phyloP scores from a whole-genome alignment of 1,140 invertebrate genomes.

The Nephila pilipes region DNA sequence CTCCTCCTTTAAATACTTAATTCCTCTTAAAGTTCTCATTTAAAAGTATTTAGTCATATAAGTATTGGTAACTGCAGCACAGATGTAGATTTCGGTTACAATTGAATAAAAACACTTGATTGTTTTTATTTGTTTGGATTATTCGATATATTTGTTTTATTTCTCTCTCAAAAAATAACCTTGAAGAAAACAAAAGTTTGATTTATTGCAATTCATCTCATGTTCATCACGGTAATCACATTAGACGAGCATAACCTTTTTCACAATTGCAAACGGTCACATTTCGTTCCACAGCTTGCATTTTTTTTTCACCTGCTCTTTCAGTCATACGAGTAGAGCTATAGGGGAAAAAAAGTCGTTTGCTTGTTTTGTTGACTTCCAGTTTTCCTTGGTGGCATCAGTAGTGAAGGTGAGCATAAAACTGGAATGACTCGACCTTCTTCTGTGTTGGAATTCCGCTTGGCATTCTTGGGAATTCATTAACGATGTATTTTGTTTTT shows the following conservation, averaged over 20 bases:
- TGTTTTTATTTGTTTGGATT: no score
- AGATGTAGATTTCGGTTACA: no score
- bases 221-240: neutral
- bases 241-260: neutral
- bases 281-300: slow-evolving; percentile 19
- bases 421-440: slow-evolving; percentile 57
- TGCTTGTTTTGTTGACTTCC: slow-evolving; percentile 19
- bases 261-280: slow-evolving; percentile 1
- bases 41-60: no score
- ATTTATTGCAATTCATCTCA: neutral
- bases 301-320: neutral
- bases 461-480: slow-evolving; percentile 43
- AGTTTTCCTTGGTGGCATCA: slow-evolving; percentile 5
- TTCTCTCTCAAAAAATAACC: neutral
- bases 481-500: slow-evolving; percentile 19
- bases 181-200: neutral
- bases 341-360: neutral
- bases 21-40: no score
- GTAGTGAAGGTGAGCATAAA: slow-evolving; percentile 43
- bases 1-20: no score
- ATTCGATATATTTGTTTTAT: no score
- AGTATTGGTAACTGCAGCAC: no score
- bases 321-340: neutral
- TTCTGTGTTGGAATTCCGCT: neutral
- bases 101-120: no score